phyloP scores from a whole-genome alignment of 2,888 invertebrate genomes.

The Morinoia aosen region DNA sequence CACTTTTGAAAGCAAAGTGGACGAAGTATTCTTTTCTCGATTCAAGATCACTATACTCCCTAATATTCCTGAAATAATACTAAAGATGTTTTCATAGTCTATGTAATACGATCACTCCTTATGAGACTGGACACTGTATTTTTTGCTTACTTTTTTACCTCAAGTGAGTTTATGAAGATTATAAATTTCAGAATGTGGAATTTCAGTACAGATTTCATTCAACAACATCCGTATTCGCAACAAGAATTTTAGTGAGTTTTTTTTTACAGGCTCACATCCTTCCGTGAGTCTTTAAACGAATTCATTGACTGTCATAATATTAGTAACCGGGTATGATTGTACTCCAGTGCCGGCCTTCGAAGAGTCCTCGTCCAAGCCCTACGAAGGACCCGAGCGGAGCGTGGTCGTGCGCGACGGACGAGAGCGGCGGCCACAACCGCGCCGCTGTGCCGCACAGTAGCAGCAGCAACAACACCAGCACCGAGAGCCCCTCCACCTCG shows the following conservation, averaged over 20 bases:
- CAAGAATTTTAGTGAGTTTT: not conserved
- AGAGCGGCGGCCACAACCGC: not conserved
- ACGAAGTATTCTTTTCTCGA: not conserved
- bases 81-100: not conserved
- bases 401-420: not conserved
- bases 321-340: not conserved
- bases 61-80: not conserved
- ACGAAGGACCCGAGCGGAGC: conserved; percentile 81
- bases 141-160: not conserved
- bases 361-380: conserved; percentile 75
- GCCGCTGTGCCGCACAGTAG: not conserved
- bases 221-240: not conserved
- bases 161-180: not conserved
- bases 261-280: not conserved
- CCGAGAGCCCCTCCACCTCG: not conserved
- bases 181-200: not conserved
- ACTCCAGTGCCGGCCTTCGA: not conserved
- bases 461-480: not conserved
- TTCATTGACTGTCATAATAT: not conserved
- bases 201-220: not conserved
- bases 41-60: not conserved
- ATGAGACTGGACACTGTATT: not conserved
- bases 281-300: too few species aligned
- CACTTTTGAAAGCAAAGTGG: not conserved
- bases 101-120: not conserved